Percentiles rank a stretch among this genome's conserved stretches.
These are phyloP conservation scores for Gallinago solitaria DNA, from an alignment of 2,797 vertebrate species.

Conservation along the genomic window DNA sequence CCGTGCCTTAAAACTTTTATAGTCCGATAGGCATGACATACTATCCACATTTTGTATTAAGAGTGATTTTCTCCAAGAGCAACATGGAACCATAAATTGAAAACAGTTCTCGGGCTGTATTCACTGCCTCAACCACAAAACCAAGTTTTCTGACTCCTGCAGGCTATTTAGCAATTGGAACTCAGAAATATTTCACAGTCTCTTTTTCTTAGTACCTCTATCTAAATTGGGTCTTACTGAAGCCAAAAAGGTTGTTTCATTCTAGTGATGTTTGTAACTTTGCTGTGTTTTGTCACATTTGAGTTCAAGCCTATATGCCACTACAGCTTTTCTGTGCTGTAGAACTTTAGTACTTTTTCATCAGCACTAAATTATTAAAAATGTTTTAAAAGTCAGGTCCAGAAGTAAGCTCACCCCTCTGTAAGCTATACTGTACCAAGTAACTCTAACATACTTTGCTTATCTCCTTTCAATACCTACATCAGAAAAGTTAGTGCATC, in stretches of 20 bases:
- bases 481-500: background rate
- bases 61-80: slow-evolving; percentile 36
- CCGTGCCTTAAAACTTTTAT: slow-evolving; percentile 3
- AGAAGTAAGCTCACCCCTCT: slow-evolving; percentile 1
- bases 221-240: background rate
- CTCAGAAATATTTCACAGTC: slow-evolving; percentile 15
- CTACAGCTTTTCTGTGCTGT: background rate
- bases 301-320: background rate
- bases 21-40: slow-evolving; percentile 35
- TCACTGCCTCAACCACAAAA: background rate
- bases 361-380: slow-evolving; percentile 1
- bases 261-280: background rate
- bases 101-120: background rate
- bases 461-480: background rate
- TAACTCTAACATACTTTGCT: background rate
- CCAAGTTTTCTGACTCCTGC: slow-evolving; percentile 13
- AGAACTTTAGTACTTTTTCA: slow-evolving; percentile 1
- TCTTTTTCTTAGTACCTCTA: slow-evolving; percentile 4
- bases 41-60: slow-evolving; percentile 37
- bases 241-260: background rate
- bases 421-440: slow-evolving; percentile 10
- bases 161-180: slow-evolving; percentile 16
- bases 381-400: slow-evolving; percentile 14
- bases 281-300: background rate
- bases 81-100: slow-evolving; percentile 5